phyloP scores from a whole-genome alignment of 2,113 vertebrate species.

The Ia io region DNA sequence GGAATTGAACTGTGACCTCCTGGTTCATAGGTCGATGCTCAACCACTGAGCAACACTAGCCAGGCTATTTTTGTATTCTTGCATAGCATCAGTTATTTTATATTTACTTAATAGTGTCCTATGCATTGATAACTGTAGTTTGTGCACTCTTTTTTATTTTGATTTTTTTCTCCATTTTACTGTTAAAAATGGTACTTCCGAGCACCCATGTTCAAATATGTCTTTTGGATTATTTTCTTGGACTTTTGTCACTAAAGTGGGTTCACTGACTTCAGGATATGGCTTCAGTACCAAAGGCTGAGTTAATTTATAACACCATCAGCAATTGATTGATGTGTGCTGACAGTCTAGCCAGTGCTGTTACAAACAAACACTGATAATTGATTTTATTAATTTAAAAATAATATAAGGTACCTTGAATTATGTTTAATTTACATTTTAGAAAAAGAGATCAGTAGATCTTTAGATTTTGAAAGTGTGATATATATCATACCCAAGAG shows the following conservation, averaged over 20 bases:
- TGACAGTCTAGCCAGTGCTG: neutral
- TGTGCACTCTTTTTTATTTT: neutral
- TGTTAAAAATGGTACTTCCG: neutral
- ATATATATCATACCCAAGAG: neutral
- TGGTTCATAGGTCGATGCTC: too few species aligned
- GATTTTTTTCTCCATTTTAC: neutral
- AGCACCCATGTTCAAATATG: neutral
- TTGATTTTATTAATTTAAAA: constrained; percentile 39
- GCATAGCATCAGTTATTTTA: neutral
- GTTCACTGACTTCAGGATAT: neutral
- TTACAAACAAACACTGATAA: constrained; percentile 38
- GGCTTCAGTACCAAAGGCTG: neutral
- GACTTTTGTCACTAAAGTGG: neutral
- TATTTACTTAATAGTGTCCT: neutral
- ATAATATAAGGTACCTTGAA: neutral
- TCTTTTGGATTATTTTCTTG: constrained; percentile 48
- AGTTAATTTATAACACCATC: neutral
- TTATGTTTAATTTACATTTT: constrained; percentile 38
- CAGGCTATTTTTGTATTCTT: constrained; percentile 32
- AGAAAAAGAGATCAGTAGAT: neutral
- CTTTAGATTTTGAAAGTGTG: neutral
- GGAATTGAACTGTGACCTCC: too few species aligned
- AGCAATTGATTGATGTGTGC: constrained; percentile 23
- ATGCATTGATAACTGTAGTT: neutral
- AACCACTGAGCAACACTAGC: neutral